Evolutionary conservation across 35 echinoderm and acorn worm genomes (phyloP).

Genomic region (Ptychodera flava): DNA sequence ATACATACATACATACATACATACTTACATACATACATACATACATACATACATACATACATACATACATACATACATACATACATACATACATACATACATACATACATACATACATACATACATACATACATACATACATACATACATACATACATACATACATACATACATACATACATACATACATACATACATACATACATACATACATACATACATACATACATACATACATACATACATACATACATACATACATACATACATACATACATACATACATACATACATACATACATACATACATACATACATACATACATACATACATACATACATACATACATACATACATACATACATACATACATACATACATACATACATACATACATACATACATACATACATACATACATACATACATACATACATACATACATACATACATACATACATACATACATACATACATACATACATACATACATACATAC

Average conservation of each 20-base stretch:
- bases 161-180: not conserved
- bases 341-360: too few species aligned
- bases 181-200: not conserved
- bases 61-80: constrained; percentile 2
- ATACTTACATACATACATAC: not conserved
- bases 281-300: not conserved
- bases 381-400: too few species aligned
- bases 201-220: not conserved
- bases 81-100: not conserved
- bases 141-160: not conserved
- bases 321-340: too few species aligned
- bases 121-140: not conserved
- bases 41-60: not conserved
- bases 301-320: not conserved
- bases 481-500: too few species aligned
- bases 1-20: not conserved
- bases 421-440: too few species aligned
- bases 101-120: not conserved
- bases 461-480: too few species aligned
- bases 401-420: too few species aligned
- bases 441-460: too few species aligned
- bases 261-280: not conserved
- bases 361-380: too few species aligned
- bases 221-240: not conserved
- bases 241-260: not conserved